Base-by-base conservation (phyloP, 2,797 vertebrate genomes). In the Parauchenoglanis punctatus region DNA sequence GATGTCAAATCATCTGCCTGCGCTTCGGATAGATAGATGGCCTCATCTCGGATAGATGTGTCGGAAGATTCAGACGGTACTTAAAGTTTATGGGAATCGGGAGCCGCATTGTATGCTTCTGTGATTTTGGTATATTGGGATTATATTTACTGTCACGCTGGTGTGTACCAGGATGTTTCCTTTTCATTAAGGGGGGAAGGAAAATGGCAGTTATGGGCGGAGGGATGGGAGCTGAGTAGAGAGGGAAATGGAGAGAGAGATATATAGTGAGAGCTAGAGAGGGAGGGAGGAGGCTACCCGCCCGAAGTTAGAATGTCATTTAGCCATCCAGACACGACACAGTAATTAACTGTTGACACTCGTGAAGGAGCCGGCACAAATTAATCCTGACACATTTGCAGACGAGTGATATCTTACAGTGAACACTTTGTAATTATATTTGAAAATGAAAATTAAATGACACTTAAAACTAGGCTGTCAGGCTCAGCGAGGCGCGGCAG, bases 281-380 rank as follows among this genome's bases (percentile, higher is more conserved):
- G 95, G 92, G 94, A 94, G 94, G 94, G 65, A 75, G 44, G 68
- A 72, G 86, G 93, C 92, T 83, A 87, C 58, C 80, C 65, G 88
- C 96, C 96, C 96, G 95, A 97, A 98, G 97, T 97, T 96, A 96
- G 97, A 97, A 97, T 98, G 98, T 98, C 98, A 98, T 98, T 98
- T 97, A 98, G 96, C 97, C 97, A 97, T 97, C 97, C 96, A 96
- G 97, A 98, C 97, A 98, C 97, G 97, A 99, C 97, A 97, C 97
- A 97, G 98, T 99, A 99, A 99, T 99, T 99, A 99, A 98, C 98
- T 99, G 99, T 99, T 99, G 99, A 99, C 99, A 99, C 98, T 99
- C 96, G 96, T 98, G 98, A 99, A 98, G 98, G 97, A 98, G 97
- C 97, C 97, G 96, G 97, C 98, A 97, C 98, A 99, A 99, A 99